phyloP scores from a whole-genome alignment of 1,140 invertebrate species.

The Acromyrmex heyeri region DNA sequence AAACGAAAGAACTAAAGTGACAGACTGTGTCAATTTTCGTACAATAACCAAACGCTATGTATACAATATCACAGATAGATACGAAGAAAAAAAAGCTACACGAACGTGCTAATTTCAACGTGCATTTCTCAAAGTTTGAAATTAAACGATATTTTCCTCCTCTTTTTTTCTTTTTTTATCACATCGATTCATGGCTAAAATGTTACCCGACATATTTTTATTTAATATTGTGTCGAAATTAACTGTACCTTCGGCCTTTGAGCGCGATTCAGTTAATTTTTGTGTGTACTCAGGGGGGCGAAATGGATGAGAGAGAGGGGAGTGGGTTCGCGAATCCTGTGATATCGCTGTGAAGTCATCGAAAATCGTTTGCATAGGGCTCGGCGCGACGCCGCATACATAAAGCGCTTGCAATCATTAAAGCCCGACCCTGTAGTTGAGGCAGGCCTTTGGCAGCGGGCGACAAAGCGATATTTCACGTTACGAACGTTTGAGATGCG shows the following conservation, averaged over 20 bases:
- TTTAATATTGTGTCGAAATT: slow-evolving; percentile 41
- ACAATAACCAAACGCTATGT: too few species aligned
- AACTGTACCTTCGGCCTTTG: slow-evolving; percentile 35
- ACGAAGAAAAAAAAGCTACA: not conserved
- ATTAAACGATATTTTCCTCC: slow-evolving; percentile 6
- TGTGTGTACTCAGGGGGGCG: slow-evolving; percentile 12
- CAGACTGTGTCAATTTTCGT: too few species aligned
- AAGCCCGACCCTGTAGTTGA: slow-evolving; percentile 52
- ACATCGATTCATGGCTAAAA: not conserved
- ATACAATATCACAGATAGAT: not conserved
- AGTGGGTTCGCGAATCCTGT: not conserved
- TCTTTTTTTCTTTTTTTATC: not conserved
- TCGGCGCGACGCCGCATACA: slow-evolving; percentile 33
- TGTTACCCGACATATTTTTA: slow-evolving; percentile 38
- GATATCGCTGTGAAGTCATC: slow-evolving; percentile 56
- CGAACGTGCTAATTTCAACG: not conserved
- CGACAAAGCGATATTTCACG: slow-evolving; percentile 71
- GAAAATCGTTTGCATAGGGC: slow-evolving; percentile 47
- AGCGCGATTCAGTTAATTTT: slow-evolving; percentile 40
- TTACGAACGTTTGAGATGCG: slow-evolving; percentile 43
- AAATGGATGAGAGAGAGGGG: not conserved
- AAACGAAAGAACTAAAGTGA: too few species aligned
- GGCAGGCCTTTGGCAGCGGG: slow-evolving; percentile 60
- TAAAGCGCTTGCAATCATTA: slow-evolving; percentile 70
- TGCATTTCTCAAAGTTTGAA: slow-evolving; percentile 21